phyloP scores from a whole-genome alignment of 2,113 vertebrate species.

The Genyomyrus donnyi region DNA sequence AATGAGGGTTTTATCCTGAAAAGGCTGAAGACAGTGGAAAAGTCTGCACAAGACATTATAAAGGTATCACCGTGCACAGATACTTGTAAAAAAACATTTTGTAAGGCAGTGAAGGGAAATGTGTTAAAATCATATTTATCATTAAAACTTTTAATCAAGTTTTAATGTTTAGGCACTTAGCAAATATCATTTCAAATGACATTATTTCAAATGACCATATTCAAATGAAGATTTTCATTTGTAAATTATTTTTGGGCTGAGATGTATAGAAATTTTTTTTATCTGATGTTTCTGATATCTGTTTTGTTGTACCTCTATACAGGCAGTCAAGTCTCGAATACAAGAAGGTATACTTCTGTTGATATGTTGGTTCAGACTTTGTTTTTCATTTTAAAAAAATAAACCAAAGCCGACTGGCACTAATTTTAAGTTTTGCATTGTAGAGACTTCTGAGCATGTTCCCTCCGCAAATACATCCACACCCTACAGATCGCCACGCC shows the following conservation, averaged over 20 bases:
- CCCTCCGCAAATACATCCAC: constrained; percentile 63
- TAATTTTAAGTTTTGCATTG: constrained; percentile 27
- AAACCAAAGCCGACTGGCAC: constrained; percentile 20
- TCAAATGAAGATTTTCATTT: background rate
- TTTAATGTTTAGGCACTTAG: background rate
- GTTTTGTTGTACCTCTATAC: constrained; percentile 31
- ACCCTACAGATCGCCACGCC: constrained; percentile 49
- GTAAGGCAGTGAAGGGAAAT: background rate
- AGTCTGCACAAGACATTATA: constrained; percentile 77
- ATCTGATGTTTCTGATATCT: background rate
- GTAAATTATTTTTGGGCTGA: background rate
- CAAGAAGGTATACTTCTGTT: constrained; percentile 52
- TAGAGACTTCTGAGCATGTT: constrained; percentile 59
- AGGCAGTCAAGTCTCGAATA: constrained; percentile 62
- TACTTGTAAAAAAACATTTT: background rate
- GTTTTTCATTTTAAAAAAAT: background rate
- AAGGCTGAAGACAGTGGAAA: constrained; percentile 76
- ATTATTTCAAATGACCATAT: background rate
- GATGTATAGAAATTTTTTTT: background rate
- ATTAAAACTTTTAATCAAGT: background rate
- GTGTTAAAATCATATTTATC: background rate
- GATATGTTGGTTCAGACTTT: background rate
- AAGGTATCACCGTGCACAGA: constrained; percentile 54
- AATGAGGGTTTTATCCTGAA: constrained; percentile 77
- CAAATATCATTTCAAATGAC: background rate